Evolutionary conservation across 2,797 vertebrate species (phyloP).

Genomic region (Novumbra hubbsi): DNA sequence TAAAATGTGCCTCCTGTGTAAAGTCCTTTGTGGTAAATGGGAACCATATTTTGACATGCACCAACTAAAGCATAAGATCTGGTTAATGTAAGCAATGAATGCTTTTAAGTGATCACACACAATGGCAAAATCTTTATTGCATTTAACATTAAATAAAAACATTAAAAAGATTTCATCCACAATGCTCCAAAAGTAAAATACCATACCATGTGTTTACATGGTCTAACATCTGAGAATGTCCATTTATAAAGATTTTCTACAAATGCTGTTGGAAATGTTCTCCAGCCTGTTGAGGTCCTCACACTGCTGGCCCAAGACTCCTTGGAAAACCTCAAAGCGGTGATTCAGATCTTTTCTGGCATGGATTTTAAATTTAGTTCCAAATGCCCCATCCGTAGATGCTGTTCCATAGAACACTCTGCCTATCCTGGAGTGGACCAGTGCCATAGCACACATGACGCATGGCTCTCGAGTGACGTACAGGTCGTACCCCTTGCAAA

Average conservation of each 20-base stretch:
- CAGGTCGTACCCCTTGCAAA: slow-evolving; percentile 87
- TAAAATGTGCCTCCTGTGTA: background rate
- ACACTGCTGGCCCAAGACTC: slow-evolving; percentile 75
- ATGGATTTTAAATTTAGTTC: slow-evolving; percentile 81
- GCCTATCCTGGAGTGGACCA: slow-evolving; percentile 84
- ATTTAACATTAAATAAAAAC: slow-evolving; percentile 13
- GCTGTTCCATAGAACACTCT: slow-evolving; percentile 81
- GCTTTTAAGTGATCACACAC: background rate
- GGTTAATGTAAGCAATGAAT: background rate
- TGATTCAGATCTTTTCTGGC: slow-evolving; percentile 82
- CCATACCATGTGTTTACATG: background rate
- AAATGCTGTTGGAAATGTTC: background rate
- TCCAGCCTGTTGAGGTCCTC: slow-evolving; percentile 44
- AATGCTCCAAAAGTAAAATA: background rate
- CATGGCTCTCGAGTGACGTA: slow-evolving; percentile 89
- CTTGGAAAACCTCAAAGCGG: slow-evolving; percentile 82
- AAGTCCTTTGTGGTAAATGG: background rate
- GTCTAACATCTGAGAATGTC: background rate
- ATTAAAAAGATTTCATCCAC: background rate
- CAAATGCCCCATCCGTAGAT: slow-evolving; percentile 78
- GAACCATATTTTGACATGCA: background rate
- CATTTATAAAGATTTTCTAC: background rate
- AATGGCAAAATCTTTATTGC: slow-evolving; percentile 33
- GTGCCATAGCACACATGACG: slow-evolving; percentile 87
- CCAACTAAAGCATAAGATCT: background rate